Percentiles rank a stretch among this genome's conserved stretches.
These are phyloP conservation scores for Notamacropus eugenii DNA, from an alignment of 2,797 vertebrate genomes.

Conservation along the genomic window DNA sequence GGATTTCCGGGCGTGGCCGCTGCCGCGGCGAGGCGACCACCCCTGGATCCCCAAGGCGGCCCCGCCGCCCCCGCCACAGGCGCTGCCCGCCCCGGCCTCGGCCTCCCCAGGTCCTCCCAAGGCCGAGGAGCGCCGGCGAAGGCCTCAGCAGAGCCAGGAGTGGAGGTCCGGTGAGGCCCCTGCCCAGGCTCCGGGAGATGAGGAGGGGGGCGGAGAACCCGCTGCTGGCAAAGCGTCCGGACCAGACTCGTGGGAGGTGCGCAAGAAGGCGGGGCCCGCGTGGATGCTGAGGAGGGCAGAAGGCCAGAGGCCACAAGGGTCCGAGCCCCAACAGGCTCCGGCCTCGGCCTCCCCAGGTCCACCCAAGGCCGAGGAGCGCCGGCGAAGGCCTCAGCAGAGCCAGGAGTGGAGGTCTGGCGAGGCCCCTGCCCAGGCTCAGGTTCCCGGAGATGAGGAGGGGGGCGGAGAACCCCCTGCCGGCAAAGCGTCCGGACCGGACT, in stretches of 20 bases:
- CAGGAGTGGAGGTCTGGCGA: slow-evolving; percentile 86
- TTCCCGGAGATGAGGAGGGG: background rate
- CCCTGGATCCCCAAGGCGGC: slow-evolving; percentile 95
- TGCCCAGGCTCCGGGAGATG: slow-evolving; percentile 78
- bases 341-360: slow-evolving; percentile 54
- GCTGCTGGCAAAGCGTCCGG: slow-evolving; percentile 62
- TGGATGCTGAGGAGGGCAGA: background rate
- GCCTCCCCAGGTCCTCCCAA: slow-evolving; percentile 56
- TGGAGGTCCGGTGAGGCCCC: slow-evolving; percentile 81
- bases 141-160: slow-evolving; percentile 87
- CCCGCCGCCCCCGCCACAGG: slow-evolving; percentile 78
- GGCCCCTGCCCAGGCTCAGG: slow-evolving; percentile 19
- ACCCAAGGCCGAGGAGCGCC: slow-evolving; percentile 72
- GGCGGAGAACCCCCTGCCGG: slow-evolving; percentile 61
- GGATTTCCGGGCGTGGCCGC: slow-evolving; percentile 97
- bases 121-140: slow-evolving; percentile 79
- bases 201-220: slow-evolving; percentile 62
- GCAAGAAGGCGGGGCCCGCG: background rate
- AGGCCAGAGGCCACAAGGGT: background rate
- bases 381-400: slow-evolving; percentile 86
- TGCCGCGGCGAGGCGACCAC: slow-evolving; percentile 93
- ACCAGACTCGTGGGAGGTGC: slow-evolving; percentile 55
- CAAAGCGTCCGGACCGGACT: slow-evolving; percentile 57
- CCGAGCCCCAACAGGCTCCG: slow-evolving; percentile 56
- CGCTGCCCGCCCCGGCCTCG: slow-evolving; percentile 60